These are phyloP conservation scores for Hetaerina titia DNA, from an alignment of 2,888 invertebrate species.

Conservation along the genomic window DNA sequence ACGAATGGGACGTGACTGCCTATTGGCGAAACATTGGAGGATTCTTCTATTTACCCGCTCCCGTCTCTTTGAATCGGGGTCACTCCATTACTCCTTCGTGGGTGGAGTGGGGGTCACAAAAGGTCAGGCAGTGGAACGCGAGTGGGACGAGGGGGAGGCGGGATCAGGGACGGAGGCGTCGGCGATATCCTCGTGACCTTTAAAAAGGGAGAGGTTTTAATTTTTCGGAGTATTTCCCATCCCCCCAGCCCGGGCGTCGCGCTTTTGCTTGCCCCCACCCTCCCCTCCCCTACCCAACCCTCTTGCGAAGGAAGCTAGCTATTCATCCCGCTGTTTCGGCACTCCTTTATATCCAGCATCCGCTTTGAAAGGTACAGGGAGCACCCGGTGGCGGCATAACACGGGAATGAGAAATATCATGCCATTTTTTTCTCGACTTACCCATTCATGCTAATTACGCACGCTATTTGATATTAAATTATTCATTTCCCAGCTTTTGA, in stretches of 20 bases:
- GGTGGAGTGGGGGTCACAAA: constrained; percentile 8
- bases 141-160: not conserved
- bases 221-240: not conserved
- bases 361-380: too few relatives aligned
- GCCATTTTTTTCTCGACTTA: too few relatives aligned
- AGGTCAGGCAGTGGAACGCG: not conserved
- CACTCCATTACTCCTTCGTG: not conserved
- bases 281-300: not conserved
- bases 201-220: constrained; percentile 3
- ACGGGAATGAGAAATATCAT: too few relatives aligned
- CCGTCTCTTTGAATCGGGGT: not conserved
- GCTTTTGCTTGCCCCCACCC: not conserved
- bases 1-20: not conserved
- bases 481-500: too few relatives aligned
- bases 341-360: too few relatives aligned
- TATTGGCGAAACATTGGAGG: not conserved
- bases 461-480: too few relatives aligned
- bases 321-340: too few relatives aligned
- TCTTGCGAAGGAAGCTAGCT: too few relatives aligned
- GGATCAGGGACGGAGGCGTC: not conserved
- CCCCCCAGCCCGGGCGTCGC: not conserved
- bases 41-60: not conserved
- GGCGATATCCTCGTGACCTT: constrained; percentile 3
- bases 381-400: too few relatives aligned
- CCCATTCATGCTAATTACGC: too few relatives aligned